Evolutionary conservation across 1,140 invertebrate species (phyloP), one percentile per base, ranked within the genome.

Genomic region (Danaus melanippus): DNA sequence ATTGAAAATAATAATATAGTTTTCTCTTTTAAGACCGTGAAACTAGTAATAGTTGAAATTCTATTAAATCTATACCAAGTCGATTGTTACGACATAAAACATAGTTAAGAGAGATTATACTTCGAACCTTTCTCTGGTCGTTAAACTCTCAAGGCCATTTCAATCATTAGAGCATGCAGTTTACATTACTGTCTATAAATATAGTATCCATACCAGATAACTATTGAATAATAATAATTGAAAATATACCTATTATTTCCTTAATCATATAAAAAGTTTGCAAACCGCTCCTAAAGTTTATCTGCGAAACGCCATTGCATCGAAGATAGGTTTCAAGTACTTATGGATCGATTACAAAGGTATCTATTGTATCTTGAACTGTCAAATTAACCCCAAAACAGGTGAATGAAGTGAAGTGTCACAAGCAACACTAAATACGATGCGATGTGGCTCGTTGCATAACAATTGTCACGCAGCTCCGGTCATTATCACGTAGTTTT

Each of bases 91-190:
- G 21, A 32, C 21, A 32, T 32, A 32, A 7, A 32, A 7, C 21
- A 32, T 32, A 32, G 21, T 32, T 59, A 59, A 59, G 39, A 54
- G 52, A 51, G 48, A 57, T 69, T 66, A 64, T 62, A 49, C 47
- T 12, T 53, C 55, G 44, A 57, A 51, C 67, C 69, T 78, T 77
- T 74, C 70, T 72, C 66, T 68, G 75, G 71, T 63, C 74, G 59
- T 66, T 75, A 72, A 75, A 75, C 62, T 62, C 50, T 68, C 69
- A 77, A 78, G 77, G 74, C 65, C 75, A 56, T 17, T 45, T 52
- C 42, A 56, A 61, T 61, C 56, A 61, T 52, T 49, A 46, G 41
- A 56, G 21, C 46, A 50, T 40, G 39, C 17, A 32, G 32, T 41
- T 50, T 50, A 32, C 39, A 32, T 9, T 10, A 41, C 12, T 50